Conservation (phyloP, 2,113 vertebrate species). For the Cepphus grylle region DNA sequence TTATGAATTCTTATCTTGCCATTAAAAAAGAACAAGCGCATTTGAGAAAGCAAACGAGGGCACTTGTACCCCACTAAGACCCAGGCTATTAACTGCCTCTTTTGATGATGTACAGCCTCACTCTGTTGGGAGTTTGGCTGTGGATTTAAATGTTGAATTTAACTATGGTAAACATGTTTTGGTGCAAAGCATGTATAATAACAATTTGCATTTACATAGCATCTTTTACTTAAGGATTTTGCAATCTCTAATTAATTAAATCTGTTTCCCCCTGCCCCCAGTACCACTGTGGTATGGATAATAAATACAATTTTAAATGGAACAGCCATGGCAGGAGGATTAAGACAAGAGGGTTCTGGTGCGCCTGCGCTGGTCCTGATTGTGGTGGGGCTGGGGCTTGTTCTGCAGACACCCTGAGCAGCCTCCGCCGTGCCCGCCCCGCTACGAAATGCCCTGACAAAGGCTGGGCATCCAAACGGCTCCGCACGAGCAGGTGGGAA, state of each 20-base stretch:
- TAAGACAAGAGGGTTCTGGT: conserved; percentile 16
- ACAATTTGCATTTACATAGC: conserved; percentile 57
- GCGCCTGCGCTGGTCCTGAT: neutral
- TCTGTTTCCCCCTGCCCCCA: neutral
- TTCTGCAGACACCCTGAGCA: neutral
- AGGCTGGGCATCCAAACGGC: accelerated
- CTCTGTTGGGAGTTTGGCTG: conserved; percentile 22
- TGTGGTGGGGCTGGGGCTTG: neutral
- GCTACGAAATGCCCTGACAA: accelerated
- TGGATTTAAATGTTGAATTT: conserved; percentile 45
- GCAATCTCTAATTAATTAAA: conserved; percentile 55
- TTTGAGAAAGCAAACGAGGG: neutral
- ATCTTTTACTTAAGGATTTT: conserved; percentile 51
- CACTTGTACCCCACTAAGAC: conserved; percentile 30
- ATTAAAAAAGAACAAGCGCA: neutral
- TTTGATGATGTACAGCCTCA: neutral
- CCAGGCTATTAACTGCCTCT: conserved; percentile 40
- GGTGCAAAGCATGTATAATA: conserved; percentile 26
- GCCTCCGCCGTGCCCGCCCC: accelerated
- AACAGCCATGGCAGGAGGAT: neutral
- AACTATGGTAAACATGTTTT: conserved; percentile 43
- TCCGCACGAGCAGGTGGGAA: accelerated
- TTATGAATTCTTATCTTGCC: conserved; percentile 51
- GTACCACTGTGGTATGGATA: neutral
- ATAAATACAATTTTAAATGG: neutral